Conservation (phyloP, 2,888 invertebrate species). For the Drosophila testacea region DNA sequence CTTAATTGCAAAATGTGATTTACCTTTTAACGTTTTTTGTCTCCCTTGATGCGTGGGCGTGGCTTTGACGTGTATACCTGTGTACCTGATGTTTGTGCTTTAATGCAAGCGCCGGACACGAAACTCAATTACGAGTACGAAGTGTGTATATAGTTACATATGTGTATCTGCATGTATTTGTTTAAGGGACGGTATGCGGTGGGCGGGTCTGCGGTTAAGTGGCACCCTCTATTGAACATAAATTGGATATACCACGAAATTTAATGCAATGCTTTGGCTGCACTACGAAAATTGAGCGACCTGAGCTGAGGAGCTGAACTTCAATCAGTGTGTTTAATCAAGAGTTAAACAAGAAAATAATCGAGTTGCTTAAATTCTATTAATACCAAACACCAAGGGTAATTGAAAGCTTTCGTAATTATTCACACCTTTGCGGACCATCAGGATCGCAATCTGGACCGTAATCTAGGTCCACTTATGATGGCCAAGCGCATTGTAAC, state of each 20-base stretch:
- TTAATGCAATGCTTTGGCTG: slow-evolving; percentile 61
- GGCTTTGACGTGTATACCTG: neutral
- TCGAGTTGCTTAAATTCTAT: slow-evolving; percentile 25
- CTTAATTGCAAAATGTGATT: slow-evolving; percentile 76
- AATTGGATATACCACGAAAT: slow-evolving; percentile 61
- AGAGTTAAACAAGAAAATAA: slow-evolving; percentile 40
- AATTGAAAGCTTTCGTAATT: slow-evolving; percentile 36
- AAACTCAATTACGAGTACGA: slow-evolving; percentile 39
- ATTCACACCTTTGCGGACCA: slow-evolving; percentile 17
- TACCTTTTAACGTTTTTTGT: slow-evolving; percentile 29
- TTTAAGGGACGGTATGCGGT: slow-evolving; percentile 14
- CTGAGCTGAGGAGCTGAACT: slow-evolving; percentile 24
- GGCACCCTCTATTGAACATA: slow-evolving; percentile 48
- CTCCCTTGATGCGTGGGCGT: slow-evolving; percentile 14
- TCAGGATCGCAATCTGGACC: neutral
- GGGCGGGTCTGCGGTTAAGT: slow-evolving; percentile 32
- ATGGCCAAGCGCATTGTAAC: neutral
- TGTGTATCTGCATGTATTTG: slow-evolving; percentile 21
- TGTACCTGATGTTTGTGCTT: slow-evolving; percentile 36
- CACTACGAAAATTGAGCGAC: slow-evolving; percentile 39
- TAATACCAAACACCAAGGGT: slow-evolving; percentile 26
- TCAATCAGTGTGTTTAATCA: slow-evolving; percentile 48
- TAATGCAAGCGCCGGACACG: slow-evolving; percentile 42
- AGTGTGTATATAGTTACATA: slow-evolving; percentile 18
- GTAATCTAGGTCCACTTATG: slow-evolving; percentile 2